Percentiles rank a stretch among this genome's conserved stretches.
Evolutionary conservation across 2,888 invertebrate genomes (phyloP).

Genomic region (Drosophila greeni): DNA sequence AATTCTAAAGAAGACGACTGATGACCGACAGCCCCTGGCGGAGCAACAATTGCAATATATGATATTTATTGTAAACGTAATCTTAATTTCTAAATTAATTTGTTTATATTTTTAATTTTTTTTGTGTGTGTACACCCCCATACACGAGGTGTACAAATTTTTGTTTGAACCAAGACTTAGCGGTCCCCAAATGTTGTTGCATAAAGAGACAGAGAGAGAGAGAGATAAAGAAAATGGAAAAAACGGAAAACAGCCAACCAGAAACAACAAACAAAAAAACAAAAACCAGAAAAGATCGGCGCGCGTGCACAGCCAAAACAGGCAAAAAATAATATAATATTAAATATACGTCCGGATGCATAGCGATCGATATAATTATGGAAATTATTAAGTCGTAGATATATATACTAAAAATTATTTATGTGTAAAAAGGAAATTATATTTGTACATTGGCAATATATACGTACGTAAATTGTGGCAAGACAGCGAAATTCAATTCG

Average conservation of each 20-base stretch:
- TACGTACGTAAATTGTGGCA: slow-evolving; percentile 53
- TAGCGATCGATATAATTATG: slow-evolving; percentile 30
- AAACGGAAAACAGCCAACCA: slow-evolving; percentile 27
- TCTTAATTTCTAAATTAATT: slow-evolving; percentile 58
- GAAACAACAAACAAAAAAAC: slow-evolving; percentile 27
- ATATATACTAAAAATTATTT: slow-evolving; percentile 30
- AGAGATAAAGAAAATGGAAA: slow-evolving; percentile 4
- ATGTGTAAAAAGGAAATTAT: slow-evolving; percentile 27
- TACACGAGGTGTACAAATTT: slow-evolving; percentile 32
- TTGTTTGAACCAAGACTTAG: slow-evolving; percentile 53
- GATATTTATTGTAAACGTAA: slow-evolving; percentile 60
- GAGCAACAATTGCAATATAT: slow-evolving; percentile 45
- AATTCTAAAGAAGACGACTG: slow-evolving; percentile 2
- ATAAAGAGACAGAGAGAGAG: slow-evolving; percentile 23
- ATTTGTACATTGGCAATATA: slow-evolving; percentile 54
- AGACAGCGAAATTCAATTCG: slow-evolving; percentile 36
- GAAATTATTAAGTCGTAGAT: slow-evolving; percentile 29
- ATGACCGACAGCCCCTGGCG: slow-evolving; percentile 16
- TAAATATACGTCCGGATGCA: slow-evolving; percentile 43
- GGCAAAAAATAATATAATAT: slow-evolving; percentile 44
- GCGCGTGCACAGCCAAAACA: slow-evolving; percentile 49
- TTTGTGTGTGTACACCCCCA: slow-evolving; percentile 23
- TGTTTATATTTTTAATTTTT: slow-evolving; percentile 54
- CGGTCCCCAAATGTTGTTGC: slow-evolving; percentile 42
- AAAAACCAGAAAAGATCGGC: slow-evolving; percentile 35